A percentile compares a stretch with the other conserved stretches of the same genome.
Evolutionary conservation across 2,888 invertebrate species (phyloP).

Genomic region (Formica aserva): DNA sequence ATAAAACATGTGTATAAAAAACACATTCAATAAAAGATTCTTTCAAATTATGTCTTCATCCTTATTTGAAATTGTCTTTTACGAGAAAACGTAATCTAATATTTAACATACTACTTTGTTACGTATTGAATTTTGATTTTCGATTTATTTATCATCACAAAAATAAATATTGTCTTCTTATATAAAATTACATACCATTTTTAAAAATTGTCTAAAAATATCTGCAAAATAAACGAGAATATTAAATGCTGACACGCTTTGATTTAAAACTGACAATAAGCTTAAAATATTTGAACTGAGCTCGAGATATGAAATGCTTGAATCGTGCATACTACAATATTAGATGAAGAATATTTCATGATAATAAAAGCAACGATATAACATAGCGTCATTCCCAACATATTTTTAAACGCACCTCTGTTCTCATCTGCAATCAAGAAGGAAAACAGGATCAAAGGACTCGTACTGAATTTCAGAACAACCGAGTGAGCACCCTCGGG

Average conservation of each 20-base stretch:
- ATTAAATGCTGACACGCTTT: background rate
- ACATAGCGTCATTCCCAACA: background rate
- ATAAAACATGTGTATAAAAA: constrained; percentile 28
- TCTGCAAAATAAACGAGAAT: background rate
- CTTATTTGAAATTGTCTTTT: background rate
- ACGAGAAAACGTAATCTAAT: constrained; percentile 1
- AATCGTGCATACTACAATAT: background rate
- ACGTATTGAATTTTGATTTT: background rate
- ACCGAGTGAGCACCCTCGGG: constrained; percentile 60
- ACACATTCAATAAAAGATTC: constrained; percentile 27
- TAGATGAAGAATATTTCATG: background rate
- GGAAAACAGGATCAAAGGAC: constrained; percentile 62
- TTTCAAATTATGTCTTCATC: background rate
- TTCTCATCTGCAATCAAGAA: constrained; percentile 64
- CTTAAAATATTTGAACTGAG: background rate
- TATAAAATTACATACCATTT: background rate
- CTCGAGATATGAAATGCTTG: background rate
- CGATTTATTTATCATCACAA: background rate
- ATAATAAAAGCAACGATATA: background rate
- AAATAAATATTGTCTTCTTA: background rate
- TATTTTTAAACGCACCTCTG: constrained; percentile 59
- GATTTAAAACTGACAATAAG: background rate
- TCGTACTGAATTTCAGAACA: constrained; percentile 62
- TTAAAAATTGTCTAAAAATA: background rate
- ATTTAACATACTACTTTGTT: background rate